Evolutionary conservation across 2,113 vertebrate species (phyloP).

Genomic region (Phoxinus phoxinus): DNA sequence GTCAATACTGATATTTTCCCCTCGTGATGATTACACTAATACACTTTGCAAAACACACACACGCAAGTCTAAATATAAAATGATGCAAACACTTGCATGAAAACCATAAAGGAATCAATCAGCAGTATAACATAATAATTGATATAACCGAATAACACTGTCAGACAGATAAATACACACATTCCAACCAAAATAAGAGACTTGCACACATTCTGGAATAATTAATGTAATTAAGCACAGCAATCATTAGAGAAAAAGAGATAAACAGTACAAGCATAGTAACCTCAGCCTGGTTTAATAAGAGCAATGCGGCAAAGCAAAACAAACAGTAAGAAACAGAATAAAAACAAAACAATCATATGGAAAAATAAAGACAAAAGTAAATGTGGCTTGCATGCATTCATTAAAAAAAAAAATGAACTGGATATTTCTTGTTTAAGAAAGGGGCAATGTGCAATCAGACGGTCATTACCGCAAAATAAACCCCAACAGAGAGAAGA

Average conservation of each 20-base stretch:
- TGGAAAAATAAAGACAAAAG: background rate
- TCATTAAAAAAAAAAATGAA: background rate
- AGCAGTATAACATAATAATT: constrained; percentile 32
- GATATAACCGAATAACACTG: background rate
- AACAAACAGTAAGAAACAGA: background rate
- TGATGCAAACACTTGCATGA: constrained; percentile 21
- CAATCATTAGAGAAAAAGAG: background rate
- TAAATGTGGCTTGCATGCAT: background rate
- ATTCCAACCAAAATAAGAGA: background rate
- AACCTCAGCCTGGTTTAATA: background rate
- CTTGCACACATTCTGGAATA: background rate
- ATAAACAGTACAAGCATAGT: background rate
- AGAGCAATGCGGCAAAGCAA: background rate
- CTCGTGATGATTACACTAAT: background rate
- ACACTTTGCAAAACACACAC: background rate
- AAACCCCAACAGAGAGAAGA: constrained; percentile 2
- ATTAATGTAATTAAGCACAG: constrained; percentile 24
- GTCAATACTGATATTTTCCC: background rate
- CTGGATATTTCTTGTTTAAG: background rate
- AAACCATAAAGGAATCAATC: constrained; percentile 35
- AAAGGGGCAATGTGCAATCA: background rate
- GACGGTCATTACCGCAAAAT: background rate
- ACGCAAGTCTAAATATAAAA: constrained; percentile 22
- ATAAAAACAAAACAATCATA: background rate
- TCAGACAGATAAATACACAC: background rate